Evolutionary conservation across 2,113 vertebrate genomes (phyloP).

Genomic region (Balaeniceps rex): DNA sequence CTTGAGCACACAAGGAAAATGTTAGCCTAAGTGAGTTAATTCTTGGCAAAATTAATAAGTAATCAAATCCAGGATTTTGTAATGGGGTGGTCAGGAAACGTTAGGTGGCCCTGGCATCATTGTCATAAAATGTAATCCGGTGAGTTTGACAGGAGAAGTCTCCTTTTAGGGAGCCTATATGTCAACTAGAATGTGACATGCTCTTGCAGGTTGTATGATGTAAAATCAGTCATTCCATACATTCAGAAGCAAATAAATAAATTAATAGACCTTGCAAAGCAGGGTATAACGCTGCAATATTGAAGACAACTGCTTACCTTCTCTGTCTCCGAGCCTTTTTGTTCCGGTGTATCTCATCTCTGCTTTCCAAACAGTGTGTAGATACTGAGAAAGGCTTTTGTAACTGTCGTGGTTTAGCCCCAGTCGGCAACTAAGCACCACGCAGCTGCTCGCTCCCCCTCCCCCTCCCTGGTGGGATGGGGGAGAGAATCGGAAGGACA

Average conservation of each 20-base stretch:
- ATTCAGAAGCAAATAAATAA: not conserved
- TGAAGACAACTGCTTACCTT: not conserved
- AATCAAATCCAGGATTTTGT: not conserved
- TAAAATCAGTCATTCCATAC: not conserved
- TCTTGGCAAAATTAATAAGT: not conserved
- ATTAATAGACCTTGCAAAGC: not conserved
- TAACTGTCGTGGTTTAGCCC: too few species aligned
- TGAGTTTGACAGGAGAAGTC: not conserved
- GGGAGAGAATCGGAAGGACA: too few species aligned
- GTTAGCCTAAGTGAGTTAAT: not conserved
- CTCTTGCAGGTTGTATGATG: not conserved
- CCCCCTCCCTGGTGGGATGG: too few species aligned
- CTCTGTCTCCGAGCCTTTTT: not conserved
- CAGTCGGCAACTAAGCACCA: too few species aligned
- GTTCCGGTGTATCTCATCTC: too few species aligned
- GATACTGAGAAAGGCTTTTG: not conserved
- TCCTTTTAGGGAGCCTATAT: not conserved
- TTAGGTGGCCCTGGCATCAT: not conserved
- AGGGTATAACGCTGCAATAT: not conserved
- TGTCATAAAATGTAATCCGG: not conserved
- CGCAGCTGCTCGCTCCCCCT: too few species aligned
- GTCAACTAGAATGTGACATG: not conserved
- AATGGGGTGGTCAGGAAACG: fast-evolving
- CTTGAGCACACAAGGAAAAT: not conserved
- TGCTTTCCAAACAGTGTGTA: not conserved